Conservation (phyloP, 2,797 vertebrate species). For the Lepus townsendii region DNA sequence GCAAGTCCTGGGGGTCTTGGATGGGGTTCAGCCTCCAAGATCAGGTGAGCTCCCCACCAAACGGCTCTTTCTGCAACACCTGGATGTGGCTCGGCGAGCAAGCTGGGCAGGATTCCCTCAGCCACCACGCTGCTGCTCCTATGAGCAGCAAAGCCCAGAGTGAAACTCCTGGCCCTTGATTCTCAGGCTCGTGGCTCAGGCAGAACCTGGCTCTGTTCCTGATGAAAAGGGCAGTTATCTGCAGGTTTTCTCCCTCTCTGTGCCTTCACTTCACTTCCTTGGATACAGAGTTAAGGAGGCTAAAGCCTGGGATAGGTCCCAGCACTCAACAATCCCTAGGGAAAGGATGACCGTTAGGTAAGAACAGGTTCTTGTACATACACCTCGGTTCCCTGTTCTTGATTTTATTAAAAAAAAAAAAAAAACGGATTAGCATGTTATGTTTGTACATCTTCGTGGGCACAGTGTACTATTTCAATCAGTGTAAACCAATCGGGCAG, state of each 20-base stretch:
- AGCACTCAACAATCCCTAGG: not conserved
- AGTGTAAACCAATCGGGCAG: too few species aligned
- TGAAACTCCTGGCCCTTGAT: not conserved
- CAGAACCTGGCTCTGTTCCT: not conserved
- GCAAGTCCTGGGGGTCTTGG: not conserved
- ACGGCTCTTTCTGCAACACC: not conserved
- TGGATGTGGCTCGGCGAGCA: rapidly evolving
- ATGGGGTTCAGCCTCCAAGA: not conserved
- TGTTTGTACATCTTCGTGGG: too few species aligned
- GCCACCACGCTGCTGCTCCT: not conserved
- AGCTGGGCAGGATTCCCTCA: not conserved
- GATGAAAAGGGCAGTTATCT: not conserved
- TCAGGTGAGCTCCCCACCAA: not conserved
- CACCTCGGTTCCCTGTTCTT: not conserved
- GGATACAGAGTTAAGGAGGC: not conserved
- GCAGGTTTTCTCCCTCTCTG: not conserved
- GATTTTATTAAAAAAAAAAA: too few species aligned
- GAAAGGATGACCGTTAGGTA: not conserved
- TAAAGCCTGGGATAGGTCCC: not conserved
- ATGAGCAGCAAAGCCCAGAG: rapidly evolving
- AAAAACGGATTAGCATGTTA: too few species aligned
- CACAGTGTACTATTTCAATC: too few species aligned
- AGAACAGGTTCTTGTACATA: not conserved
- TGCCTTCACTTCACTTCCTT: not conserved
- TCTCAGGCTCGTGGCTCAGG: not conserved